Percentiles rank a stretch among this genome's conserved stretches.
Conservation (phyloP, 2,888 invertebrate species). For the Galerucella calmariensis region DNA sequence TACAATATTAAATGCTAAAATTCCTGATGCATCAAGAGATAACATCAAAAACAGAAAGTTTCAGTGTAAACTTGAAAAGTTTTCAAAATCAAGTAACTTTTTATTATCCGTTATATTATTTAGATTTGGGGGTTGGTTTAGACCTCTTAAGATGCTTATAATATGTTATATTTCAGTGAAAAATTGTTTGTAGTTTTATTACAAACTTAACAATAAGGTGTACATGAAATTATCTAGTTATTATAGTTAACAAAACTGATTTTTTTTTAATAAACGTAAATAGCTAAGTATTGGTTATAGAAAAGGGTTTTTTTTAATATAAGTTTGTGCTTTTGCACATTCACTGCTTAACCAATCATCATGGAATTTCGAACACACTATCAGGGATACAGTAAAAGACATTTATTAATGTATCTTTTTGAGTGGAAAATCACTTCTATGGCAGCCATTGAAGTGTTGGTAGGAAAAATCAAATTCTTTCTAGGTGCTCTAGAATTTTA, state of each 20-base stretch:
- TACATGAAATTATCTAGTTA: slow-evolving; percentile 11
- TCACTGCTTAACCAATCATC: too few species aligned
- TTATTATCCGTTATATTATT: slow-evolving; percentile 38
- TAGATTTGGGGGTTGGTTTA: slow-evolving; percentile 35
- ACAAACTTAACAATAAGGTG: slow-evolving; percentile 35
- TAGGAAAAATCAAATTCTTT: background rate
- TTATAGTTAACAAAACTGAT: slow-evolving; percentile 13
- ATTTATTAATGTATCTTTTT: too few species aligned
- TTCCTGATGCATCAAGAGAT: slow-evolving; percentile 12
- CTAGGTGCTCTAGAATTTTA: slow-evolving; percentile 7
- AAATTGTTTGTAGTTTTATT: slow-evolving; percentile 48
- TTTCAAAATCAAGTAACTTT: slow-evolving; percentile 32
- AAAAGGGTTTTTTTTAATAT: too few species aligned
- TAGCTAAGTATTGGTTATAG: background rate
- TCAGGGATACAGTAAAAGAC: too few species aligned
- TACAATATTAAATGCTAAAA: slow-evolving; percentile 18
- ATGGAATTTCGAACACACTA: too few species aligned
- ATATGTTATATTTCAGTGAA: slow-evolving; percentile 36
- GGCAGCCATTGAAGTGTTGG: background rate
- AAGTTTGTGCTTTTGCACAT: too few species aligned
- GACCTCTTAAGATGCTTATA: slow-evolving; percentile 29
- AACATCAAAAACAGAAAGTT: slow-evolving; percentile 22
- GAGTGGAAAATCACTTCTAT: too few species aligned
- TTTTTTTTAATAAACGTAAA: background rate
- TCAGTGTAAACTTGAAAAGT: slow-evolving; percentile 32